phyloP scores from a whole-genome alignment of 2,113 vertebrate genomes.

The Daphoenositta chrysoptera region DNA sequence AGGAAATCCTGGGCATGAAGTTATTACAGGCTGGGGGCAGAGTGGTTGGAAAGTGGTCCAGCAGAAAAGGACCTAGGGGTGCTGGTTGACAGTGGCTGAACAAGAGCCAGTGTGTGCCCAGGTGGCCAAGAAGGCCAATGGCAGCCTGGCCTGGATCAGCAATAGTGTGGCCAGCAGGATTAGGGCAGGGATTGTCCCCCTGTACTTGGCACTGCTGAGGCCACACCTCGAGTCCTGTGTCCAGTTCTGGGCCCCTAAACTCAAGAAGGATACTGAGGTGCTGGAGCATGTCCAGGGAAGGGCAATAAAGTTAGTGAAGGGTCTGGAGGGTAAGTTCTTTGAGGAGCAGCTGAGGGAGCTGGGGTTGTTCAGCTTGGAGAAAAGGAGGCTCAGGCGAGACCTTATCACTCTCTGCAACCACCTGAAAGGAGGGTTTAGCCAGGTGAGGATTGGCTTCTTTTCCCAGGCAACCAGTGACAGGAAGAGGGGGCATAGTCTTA shows the following conservation, averaged over 20 bases:
- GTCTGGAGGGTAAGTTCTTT: background rate
- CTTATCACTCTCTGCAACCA: background rate
- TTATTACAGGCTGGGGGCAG: background rate
- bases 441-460: background rate
- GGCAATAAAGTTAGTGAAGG: accelerated
- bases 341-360: background rate
- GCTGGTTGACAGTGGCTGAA: background rate
- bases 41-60: background rate
- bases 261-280: background rate
- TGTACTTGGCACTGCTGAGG: accelerated
- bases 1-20: background rate
- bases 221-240: accelerated
- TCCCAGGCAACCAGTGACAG: background rate
- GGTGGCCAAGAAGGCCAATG: background rate
- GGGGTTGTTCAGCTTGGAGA: background rate
- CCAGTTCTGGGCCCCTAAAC: background rate
- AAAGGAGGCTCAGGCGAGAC: background rate
- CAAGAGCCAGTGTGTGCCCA: background rate
- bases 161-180: background rate
- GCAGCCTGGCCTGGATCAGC: background rate
- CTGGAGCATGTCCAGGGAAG: background rate
- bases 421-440: background rate
- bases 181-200: background rate
- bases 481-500: background rate
- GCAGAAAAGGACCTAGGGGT: background rate